phyloP scores from a whole-genome alignment of 2,888 invertebrate species.

The Metellina segmentata region DNA sequence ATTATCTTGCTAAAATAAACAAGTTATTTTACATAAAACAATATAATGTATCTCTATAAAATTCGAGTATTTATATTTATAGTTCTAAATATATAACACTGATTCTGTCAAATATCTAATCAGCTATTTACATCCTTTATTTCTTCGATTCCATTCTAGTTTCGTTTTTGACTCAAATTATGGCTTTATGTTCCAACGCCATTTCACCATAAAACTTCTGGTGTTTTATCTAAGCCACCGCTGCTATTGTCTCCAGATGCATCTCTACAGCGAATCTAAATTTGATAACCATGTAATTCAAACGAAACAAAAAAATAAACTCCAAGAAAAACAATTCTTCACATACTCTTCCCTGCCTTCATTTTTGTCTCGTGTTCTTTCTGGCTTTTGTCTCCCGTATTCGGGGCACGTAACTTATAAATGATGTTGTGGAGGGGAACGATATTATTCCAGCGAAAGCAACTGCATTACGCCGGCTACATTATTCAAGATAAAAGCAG shows the following conservation, averaged over 20 bases:
- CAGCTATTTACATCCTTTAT: no score
- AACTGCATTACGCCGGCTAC: slow-evolving; percentile 2
- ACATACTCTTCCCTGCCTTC: neutral
- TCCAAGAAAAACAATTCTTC: neutral
- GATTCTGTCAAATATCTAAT: no score
- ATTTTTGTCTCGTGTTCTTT: neutral
- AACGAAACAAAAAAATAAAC: neutral
- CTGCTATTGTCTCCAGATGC: neutral
- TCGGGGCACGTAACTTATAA: slow-evolving; percentile 3
- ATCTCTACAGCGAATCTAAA: neutral
- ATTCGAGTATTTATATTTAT: no score
- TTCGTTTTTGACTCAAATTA: no score
- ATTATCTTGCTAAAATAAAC: no score
- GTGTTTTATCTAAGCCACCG: no score
- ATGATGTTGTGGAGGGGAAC: neutral
- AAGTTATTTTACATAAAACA: no score
- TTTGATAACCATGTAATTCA: neutral
- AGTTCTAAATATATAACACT: no score
- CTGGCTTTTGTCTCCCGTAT: neutral
- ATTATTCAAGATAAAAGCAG: slow-evolving; percentile 30
- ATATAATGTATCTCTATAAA: no score
- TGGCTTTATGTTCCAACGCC: no score
- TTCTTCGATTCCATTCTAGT: no score
- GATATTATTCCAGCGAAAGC: neutral
- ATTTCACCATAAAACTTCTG: no score